Evolutionary conservation across 2,888 invertebrate genomes (phyloP), one percentile per base, ranked within the genome.

Genomic region (Pristionchus japonicus): DNA sequence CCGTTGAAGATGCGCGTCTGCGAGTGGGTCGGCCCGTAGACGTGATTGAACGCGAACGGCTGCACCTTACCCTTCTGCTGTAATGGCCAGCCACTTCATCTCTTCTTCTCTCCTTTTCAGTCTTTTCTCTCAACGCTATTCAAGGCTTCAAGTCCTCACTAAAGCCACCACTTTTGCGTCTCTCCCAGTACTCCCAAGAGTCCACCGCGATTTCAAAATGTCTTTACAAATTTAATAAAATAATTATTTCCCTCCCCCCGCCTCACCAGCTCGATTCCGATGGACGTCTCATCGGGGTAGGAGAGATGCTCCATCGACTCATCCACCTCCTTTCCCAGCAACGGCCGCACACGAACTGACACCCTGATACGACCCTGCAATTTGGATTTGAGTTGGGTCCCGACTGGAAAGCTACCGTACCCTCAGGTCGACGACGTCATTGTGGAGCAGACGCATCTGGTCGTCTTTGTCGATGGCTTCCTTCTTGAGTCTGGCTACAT

Each of bases 291-390:
- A 80, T 80, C 67, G 9, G 92, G 92, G 86, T 89, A 92, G 20
- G 70, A 52, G 40, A 92, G 88, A 7, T 88, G 86, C 17, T 64
- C 87, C 0, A 88, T 40, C 0, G 43, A 52, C 0, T 80, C 87
- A 15, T 87, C 70, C 23, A 74, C 37, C 23, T 91, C 90, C 23
- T 87, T 37, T 7, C 49, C 77, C 17, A 91, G 67, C 52, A 87
- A 47, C 7, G 91, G 91, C 9, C 92, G 90, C 61, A 90, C 89
- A n/a, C 92, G 88, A 7, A 92, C 88, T 1, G 89, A 90, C 11
- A 92, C 91, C 3, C 92, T 89, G 20, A 92, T 91, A 52, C 91
- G 89, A 34, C 92, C 92, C 90, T 90, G 80, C 15, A 89, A 85
- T 3, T 70, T 57, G 11, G 7, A 9, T 57, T 13, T 67, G 31